phyloP scores from a whole-genome alignment of 2,888 invertebrate genomes.

The Dryadula phaetusa region DNA sequence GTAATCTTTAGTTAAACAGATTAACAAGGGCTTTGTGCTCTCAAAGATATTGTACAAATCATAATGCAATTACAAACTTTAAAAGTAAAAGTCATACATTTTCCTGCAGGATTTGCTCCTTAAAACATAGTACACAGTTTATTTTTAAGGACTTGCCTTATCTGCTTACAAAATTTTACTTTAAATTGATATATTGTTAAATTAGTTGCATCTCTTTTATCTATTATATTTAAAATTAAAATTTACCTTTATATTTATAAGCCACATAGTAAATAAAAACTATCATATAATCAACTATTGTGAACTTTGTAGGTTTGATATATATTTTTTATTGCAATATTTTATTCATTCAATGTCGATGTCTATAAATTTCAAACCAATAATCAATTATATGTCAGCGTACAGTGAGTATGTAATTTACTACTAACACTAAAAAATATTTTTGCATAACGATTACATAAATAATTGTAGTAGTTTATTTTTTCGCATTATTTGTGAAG shows the following conservation, averaged over 20 bases:
- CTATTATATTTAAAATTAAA: neutral
- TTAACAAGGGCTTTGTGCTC: conserved; percentile 57
- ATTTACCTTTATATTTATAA: neutral
- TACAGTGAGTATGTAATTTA: neutral
- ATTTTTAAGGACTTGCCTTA: no score
- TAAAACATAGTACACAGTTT: no score
- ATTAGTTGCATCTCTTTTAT: no score
- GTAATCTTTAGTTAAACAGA: conserved; percentile 69
- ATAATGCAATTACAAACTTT: neutral
- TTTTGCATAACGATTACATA: neutral
- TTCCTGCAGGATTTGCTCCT: neutral
- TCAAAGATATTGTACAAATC: neutral
- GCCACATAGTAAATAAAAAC: no score
- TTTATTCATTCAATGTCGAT: neutral
- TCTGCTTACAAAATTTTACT: neutral
- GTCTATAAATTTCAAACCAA: conserved; percentile 2
- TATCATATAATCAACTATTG: no score
- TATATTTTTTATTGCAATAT: neutral
- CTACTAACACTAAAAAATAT: neutral
- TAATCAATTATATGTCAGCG: neutral
- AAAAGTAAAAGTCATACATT: neutral
- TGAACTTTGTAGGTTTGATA: neutral
- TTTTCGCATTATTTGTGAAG: neutral
- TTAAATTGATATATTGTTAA: no score
- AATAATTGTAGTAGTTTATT: neutral